These are phyloP conservation scores for Saguinus imperator DNA, from an alignment of 2,113 vertebrate genomes.

Conservation along the genomic window DNA sequence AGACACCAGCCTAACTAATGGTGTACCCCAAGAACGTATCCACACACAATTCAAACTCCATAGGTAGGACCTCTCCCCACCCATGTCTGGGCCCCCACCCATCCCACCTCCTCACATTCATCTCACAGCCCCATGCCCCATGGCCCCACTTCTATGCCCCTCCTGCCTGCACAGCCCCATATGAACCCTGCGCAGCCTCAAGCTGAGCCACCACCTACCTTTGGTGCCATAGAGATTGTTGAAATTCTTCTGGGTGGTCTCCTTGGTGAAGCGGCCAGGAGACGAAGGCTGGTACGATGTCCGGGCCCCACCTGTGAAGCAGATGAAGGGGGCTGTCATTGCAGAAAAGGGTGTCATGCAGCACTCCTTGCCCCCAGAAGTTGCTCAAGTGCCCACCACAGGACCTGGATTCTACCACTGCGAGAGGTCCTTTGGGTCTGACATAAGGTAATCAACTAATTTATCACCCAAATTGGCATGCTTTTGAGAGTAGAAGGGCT, in stretches of 20 bases:
- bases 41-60: not conserved
- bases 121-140: not conserved
- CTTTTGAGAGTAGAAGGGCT: not conserved
- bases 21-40: not conserved
- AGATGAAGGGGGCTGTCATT: not conserved
- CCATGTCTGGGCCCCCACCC: not conserved
- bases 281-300: constrained; percentile 67
- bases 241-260: constrained; percentile 74
- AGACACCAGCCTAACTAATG: not conserved
- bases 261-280: constrained; percentile 72
- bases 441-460: not conserved
- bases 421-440: not conserved
- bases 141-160: not conserved
- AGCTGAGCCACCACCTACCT: constrained; percentile 56
- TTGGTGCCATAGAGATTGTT: constrained; percentile 79
- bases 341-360: not conserved
- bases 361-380: not conserved
- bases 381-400: not conserved
- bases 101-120: not conserved
- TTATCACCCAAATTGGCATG: not conserved
- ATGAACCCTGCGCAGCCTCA: not conserved
- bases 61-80: not conserved
- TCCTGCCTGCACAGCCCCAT: too few relatives aligned
- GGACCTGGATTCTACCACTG: not conserved
- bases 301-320: constrained; percentile 57